Base-by-base conservation (phyloP, 2,113 vertebrate genomes). In the Colaptes auratus region DNA sequence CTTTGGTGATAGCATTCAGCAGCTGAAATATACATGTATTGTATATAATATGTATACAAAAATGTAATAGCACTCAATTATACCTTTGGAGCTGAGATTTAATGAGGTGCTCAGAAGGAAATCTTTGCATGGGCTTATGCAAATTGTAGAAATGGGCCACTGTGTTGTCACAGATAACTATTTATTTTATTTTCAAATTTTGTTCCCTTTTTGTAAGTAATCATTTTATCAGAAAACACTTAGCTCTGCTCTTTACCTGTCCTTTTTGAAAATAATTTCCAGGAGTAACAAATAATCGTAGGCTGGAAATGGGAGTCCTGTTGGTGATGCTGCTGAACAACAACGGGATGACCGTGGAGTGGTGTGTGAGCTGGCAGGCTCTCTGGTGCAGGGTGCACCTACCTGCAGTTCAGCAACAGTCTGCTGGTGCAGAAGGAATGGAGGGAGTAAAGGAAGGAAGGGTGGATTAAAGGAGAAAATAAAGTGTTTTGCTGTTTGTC, bases 71-170 rank as follows among this genome's bases (percentile, higher is more conserved):
- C 82, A 74, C 74, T 93, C 87, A 90, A 72, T 96, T 93, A 70
- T 83, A 72, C 67, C 86, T 95, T 96, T 95, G 72, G 80, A 96
- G 79, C 67, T 48, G 42, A 64, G 72, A 77, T 87, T 94, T 96
- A 95, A 96, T 95, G 88, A 97, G 92, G 55, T 96, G 70, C 86
- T 96, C 60, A 23, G 88, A 89, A 82, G 90, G 69, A 80, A 92
- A 53, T 87, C 76, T 95, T 91, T 77, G 82, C 77, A 86, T 3
- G 9, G 42, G 71, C 63, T 96, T 92, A 81, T 89, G 71, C 93
- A 95, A 86, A 88, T 90, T 93, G 79, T 92, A 85, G 82, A 96
- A 96, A 87, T 77, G 90, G 85, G 72, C 86, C 58, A 78, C 89
- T 92, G 14, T 81, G 35, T 88, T 92, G 82, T 95, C 89, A 88